Conservation (phyloP, 2,888 invertebrate genomes). For the Steinernema hermaphroditum region DNA sequence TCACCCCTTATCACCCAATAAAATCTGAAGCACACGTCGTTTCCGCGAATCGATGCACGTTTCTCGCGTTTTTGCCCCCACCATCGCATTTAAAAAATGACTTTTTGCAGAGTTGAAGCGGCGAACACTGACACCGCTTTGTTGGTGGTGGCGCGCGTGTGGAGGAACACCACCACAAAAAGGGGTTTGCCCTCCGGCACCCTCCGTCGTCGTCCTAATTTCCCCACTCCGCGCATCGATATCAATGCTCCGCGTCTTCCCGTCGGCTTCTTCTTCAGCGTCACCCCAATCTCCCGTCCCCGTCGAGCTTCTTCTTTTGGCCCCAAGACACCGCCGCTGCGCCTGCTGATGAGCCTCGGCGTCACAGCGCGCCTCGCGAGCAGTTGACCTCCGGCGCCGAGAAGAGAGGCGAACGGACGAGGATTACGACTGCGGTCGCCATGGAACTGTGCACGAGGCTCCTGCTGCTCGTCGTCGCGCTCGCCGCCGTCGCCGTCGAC, state of each 20-base stretch:
- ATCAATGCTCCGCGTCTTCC: slow-evolving; percentile 12
- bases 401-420: background rate
- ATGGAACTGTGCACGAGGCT: slow-evolving; percentile 7
- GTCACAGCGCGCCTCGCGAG: background rate
- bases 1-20: no score
- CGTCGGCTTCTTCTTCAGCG: background rate
- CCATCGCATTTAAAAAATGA: slow-evolving; percentile 8
- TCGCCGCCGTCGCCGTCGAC: background rate
- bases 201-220: slow-evolving; percentile 23
- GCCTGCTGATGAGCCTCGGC: background rate
- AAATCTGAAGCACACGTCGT: no score
- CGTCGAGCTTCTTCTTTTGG: background rate
- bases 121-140: background rate
- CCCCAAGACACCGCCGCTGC: slow-evolving; percentile 5
- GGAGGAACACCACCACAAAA: background rate
- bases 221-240: slow-evolving; percentile 22
- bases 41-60: background rate
- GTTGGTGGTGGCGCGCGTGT: no score
- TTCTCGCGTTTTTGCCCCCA: background rate
- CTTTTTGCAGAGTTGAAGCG: slow-evolving; percentile 6
- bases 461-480: background rate
- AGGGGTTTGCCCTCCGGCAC: slow-evolving; percentile 7
- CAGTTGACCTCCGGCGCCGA: background rate
- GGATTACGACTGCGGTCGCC: background rate
- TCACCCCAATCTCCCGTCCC: background rate